Percentiles rank a stretch among this genome's conserved stretches.
Evolutionary conservation across 1,140 invertebrate species (phyloP).

Genomic region (Metopolophium dirhodum): DNA sequence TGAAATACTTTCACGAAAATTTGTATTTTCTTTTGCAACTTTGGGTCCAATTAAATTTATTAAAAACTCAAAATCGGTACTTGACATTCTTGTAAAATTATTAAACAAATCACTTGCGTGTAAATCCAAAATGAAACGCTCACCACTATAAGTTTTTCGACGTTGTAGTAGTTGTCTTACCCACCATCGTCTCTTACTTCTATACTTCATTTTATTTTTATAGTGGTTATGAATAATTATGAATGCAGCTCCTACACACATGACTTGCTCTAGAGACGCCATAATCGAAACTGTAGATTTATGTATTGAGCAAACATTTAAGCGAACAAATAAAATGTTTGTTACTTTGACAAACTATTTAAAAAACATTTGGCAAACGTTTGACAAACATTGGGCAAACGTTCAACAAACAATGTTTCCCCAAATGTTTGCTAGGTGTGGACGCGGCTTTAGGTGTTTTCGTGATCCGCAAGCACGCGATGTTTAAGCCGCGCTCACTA

Average conservation of each 20-base stretch:
- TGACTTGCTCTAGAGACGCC: neutral
- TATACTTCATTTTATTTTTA: neutral
- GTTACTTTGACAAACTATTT: neutral
- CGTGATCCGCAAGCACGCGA: too few relatives aligned
- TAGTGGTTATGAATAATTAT: conserved; percentile 2
- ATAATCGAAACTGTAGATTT: neutral
- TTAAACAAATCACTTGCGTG: conserved; percentile 19
- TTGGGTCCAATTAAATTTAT: conserved; percentile 57
- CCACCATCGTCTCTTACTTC: neutral
- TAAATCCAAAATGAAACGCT: conserved; percentile 7
- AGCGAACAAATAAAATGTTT: neutral
- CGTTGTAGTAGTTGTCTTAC: neutral
- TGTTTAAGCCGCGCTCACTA: too few relatives aligned
- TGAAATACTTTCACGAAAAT: conserved; percentile 60
- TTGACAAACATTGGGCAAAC: neutral
- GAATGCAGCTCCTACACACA: neutral
- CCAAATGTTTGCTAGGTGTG: neutral
- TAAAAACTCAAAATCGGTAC: conserved; percentile 22
- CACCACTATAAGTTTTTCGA: neutral
- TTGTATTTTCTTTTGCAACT: conserved; percentile 61
- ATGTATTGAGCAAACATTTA: neutral
- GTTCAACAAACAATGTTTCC: neutral
- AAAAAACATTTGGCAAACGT: neutral
- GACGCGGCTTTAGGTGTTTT: neutral
- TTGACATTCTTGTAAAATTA: conserved; percentile 55